Evolutionary conservation across 2,888 invertebrate species (phyloP), one percentile per base, ranked within the genome.

Genomic region (Erebia aethiops): DNA sequence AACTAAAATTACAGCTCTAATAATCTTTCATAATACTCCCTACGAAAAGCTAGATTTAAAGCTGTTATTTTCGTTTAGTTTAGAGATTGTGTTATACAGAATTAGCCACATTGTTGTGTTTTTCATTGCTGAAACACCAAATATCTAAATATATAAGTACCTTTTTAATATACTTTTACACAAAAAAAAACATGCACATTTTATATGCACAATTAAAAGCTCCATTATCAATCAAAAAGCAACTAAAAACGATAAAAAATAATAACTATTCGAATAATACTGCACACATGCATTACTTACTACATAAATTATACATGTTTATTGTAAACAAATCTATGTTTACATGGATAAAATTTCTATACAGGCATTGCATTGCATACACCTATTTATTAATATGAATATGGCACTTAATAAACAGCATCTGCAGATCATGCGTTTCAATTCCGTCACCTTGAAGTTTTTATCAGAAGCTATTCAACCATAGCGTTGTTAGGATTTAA

Each of bases 261-360:
- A 14, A 43, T 49, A 62, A 49, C 62, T 67, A 67, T 49, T 58
- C 58, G 57, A 58, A 49, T 67, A 67, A 67, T 81, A 90, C 90
- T 90, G 89, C 87, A 87, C 80, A 82, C 90, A 87, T 90, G 88
- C 89, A 85, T 79, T 80, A 82, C 81, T 79, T 80, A 82, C 81
- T 18, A 80, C 11, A 51, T 65, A 70, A 77, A 77, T 80, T 70
- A 75, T n/a, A 67, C 57, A 46, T 46, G 35, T 35, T 69, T 58
- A 75, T 21, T 76, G 67, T 72, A 77, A 78, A 78, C 79, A 81
- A 85, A 81, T 87, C 87, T 87, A 89, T 88, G 83, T 88, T 84
- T 79, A 87, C 84, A 89, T 87, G 87, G 86, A 87, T 86, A 88
- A 88, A 85, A 85, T 65, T 82, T 61, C 16, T 68, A 49, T 14